A percentile compares a stretch with the other conserved stretches of the same genome.
Evolutionary conservation across 2,797 vertebrate species (phyloP).

Genomic region (Crossoptilon crossoptilon): DNA sequence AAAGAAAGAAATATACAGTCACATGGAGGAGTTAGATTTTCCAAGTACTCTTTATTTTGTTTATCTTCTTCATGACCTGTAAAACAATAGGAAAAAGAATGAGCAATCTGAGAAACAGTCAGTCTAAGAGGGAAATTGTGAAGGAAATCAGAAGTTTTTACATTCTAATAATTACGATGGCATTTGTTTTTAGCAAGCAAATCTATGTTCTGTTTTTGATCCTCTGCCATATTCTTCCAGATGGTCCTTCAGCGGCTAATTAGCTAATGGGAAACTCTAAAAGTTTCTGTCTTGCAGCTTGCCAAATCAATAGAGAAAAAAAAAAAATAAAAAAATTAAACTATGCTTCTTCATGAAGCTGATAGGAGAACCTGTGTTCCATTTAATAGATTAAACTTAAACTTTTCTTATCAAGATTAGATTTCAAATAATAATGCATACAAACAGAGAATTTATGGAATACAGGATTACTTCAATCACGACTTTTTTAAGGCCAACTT

Average conservation of each 20-base stretch:
- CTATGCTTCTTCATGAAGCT: not conserved
- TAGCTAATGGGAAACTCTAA: not conserved
- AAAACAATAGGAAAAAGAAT: not conserved
- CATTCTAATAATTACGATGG: not conserved
- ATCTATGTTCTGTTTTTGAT: not conserved
- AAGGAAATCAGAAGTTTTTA: not conserved
- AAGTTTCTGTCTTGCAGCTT: not conserved
- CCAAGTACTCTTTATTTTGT: rapidly evolving
- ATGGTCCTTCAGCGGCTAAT: not conserved
- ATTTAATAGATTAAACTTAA: not conserved
- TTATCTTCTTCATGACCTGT: not conserved
- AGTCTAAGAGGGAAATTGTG: not conserved
- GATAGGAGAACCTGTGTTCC: not conserved
- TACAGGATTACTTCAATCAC: not conserved
- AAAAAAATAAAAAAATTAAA: not conserved
- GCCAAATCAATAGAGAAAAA: not conserved
- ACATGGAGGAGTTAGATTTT: not conserved
- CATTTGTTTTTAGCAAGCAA: not conserved
- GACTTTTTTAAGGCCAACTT: not conserved
- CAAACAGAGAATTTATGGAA: not conserved
- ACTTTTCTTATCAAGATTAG: not conserved
- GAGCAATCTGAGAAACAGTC: not conserved
- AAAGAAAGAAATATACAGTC: not conserved
- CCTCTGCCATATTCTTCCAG: not conserved
- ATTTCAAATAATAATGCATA: not conserved